phyloP scores from a whole-genome alignment of 2,113 vertebrate species.

The Platichthys stellatus region DNA sequence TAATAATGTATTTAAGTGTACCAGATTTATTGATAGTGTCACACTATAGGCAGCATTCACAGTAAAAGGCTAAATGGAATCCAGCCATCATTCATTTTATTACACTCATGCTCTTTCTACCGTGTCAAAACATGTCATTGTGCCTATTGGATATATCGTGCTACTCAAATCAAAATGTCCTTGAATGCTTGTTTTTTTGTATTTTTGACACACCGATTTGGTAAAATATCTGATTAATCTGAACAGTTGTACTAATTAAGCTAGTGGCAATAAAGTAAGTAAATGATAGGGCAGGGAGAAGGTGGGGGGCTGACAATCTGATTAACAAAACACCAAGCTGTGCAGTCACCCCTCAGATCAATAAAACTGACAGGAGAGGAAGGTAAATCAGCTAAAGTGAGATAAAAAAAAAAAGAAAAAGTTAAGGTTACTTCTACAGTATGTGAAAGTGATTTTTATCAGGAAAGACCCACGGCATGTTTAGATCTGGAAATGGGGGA shows the following conservation, averaged over 20 bases:
- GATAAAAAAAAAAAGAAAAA: background rate
- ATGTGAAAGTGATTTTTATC: slow-evolving; percentile 1
- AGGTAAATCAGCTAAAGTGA: background rate
- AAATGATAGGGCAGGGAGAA: background rate
- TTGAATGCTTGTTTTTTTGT: slow-evolving; percentile 1
- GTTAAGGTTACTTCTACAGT: background rate
- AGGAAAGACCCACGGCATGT: background rate
- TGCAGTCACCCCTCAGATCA: slow-evolving; percentile 5
- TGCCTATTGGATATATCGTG: background rate
- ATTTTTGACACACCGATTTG: background rate
- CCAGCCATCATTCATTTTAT: background rate
- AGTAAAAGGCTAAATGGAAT: background rate
- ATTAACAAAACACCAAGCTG: background rate
- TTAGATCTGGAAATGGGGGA: background rate
- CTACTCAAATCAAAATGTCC: background rate
- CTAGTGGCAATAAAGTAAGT: background rate
- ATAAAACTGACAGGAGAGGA: slow-evolving; percentile 3
- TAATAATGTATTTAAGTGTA: background rate
- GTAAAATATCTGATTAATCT: background rate
- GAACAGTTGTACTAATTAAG: background rate
- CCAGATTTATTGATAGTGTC: background rate
- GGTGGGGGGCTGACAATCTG: background rate
- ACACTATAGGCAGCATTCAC: background rate
- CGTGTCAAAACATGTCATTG: background rate
- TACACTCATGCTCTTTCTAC: background rate